phyloP scores from a whole-genome alignment of 1,140 invertebrate genomes.

The Coenobita brevimanus region DNA sequence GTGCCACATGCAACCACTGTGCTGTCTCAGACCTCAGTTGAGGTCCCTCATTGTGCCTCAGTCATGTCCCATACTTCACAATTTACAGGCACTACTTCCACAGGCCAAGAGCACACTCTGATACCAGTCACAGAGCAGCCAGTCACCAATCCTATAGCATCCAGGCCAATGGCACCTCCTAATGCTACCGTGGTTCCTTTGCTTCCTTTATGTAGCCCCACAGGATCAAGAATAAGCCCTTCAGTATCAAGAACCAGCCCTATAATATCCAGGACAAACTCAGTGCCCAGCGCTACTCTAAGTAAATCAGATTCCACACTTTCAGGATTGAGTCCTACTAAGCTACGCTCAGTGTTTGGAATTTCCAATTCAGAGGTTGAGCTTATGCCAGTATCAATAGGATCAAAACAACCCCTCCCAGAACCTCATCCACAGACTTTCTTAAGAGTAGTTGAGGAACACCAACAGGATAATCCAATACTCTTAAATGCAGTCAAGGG shows the following conservation, averaged over 20 bases:
- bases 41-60: no score
- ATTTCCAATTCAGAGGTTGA: constrained; percentile 53
- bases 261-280: neutral
- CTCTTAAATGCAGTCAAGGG: constrained; percentile 33
- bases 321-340: constrained; percentile 28
- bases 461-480: constrained; percentile 16
- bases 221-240: neutral
- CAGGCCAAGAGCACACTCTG: no score
- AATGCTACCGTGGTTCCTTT: no score
- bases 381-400: constrained; percentile 45
- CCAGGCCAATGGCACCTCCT: neutral
- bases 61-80: no score
- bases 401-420: neutral
- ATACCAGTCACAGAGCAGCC: neutral
- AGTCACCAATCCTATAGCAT: neutral
- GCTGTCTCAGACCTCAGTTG: neutral
- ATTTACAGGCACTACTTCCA: no score
- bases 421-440: constrained; percentile 39
- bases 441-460: constrained; percentile 25
- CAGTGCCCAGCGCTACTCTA: neutral
- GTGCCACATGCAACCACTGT: neutral
- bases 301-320: constrained; percentile 6
- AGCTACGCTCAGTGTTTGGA: constrained; percentile 30
- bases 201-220: neutral
- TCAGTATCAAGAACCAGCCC: constrained; percentile 12